phyloP scores from a whole-genome alignment of 2,888 invertebrate species.

The Limnephilus marmoratus region DNA sequence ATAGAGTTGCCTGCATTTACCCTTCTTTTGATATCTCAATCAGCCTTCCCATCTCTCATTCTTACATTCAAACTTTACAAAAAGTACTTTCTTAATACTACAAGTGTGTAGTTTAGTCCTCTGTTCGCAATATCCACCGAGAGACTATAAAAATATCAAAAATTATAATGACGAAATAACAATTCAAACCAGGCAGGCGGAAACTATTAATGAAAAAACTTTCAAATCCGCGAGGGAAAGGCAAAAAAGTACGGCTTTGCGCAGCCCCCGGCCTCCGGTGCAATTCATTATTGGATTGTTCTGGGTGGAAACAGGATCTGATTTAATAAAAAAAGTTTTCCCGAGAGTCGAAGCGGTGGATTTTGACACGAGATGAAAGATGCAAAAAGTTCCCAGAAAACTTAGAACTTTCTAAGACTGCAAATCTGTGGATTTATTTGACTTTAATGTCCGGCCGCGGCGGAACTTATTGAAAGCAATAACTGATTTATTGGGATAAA shows the following conservation, averaged over 20 bases:
- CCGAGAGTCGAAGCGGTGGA: neutral
- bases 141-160: neutral
- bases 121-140: neutral
- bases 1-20: too few relatives aligned
- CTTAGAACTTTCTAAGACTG: neutral
- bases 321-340: conserved; percentile 39
- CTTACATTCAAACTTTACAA: neutral
- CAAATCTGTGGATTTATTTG: neutral
- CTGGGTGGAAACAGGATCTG: neutral
- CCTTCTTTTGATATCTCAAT: too few relatives aligned
- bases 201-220: conserved; percentile 50
- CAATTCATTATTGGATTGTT: conserved; percentile 45
- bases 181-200: conserved; percentile 13
- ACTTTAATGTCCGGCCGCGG: neutral
- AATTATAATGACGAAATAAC: conserved; percentile 15
- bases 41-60: too few relatives aligned
- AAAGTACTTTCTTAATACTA: neutral
- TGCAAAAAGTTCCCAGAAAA: conserved; percentile 17
- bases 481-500: neutral
- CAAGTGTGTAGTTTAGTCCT: neutral
- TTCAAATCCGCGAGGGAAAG: neutral
- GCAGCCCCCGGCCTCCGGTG: neutral
- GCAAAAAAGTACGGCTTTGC: neutral
- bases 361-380: conserved; percentile 25
- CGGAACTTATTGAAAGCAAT: neutral